These are phyloP conservation scores for Mythimna albipuncta DNA, from an alignment of 2,888 invertebrate species.

Conservation along the genomic window DNA sequence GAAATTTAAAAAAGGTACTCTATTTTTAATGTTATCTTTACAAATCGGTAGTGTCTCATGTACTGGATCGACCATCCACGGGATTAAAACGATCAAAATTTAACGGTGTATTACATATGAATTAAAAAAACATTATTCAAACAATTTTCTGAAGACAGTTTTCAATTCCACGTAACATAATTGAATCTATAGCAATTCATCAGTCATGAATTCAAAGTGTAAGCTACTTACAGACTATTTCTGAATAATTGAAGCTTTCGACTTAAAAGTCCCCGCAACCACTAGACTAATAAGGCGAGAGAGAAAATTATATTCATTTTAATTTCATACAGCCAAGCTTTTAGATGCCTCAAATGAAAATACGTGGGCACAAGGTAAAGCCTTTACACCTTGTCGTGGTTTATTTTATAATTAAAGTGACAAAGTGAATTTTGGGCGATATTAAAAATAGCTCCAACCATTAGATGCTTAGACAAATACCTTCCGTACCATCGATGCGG, in stretches of 20 bases:
- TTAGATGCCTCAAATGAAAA: conserved; percentile 33
- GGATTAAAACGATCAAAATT: too few species aligned
- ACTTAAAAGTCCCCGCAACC: conserved; percentile 4
- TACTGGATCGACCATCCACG: too few species aligned
- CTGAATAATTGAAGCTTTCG: conserved; percentile 20
- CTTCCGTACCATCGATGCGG: conserved; percentile 61
- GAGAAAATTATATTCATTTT: conserved; percentile 36
- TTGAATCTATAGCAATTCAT: conserved; percentile 1
- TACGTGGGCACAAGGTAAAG: conserved; percentile 42
- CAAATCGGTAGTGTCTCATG: too few species aligned
- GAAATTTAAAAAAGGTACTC: too few species aligned
- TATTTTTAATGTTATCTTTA: too few species aligned
- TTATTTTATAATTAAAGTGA: conserved; percentile 39
- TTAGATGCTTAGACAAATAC: conserved; percentile 69
- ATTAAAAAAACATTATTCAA: too few species aligned
- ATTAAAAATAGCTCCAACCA: conserved; percentile 60
- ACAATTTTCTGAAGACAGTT: neutral
- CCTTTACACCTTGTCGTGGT: conserved; percentile 42
- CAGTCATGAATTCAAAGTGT: neutral
- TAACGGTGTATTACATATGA: too few species aligned
- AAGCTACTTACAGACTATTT: conserved; percentile 11
- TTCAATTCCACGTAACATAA: conserved; percentile 1
- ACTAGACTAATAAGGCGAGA: conserved; percentile 19
- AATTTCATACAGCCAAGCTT: conserved; percentile 29
- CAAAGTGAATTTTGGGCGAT: conserved; percentile 41